Base-by-base conservation (phyloP, 2,113 vertebrate species). In the Centropus bengalensis region DNA sequence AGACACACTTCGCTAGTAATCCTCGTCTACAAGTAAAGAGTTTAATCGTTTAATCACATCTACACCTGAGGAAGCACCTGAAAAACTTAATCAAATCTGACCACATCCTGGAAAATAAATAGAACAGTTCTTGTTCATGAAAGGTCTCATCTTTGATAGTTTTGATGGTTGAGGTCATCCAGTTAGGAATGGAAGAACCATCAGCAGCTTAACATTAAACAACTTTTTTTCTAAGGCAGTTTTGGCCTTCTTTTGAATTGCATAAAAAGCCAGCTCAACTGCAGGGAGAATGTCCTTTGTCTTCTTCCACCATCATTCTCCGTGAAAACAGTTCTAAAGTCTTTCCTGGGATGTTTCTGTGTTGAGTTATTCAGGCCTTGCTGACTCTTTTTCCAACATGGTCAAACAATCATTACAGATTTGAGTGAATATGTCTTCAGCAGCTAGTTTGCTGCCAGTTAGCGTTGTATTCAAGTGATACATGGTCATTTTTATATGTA, bases 401-500 rank as follows among this genome's bases (percentile, higher is more conserved):
- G 5, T 12, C 81, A 71, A 89, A 75, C 2, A 33, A 9, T 5
- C 68, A 4, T 28, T 16, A 5, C 5, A 42, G 21, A 58, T 60
- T 40, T 66, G 45, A 60, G 27, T 58, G 76, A 84, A 19, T 70
- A 18, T 8, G 7, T 40, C 20, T 62, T 40, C 78, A 56, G 42
- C 9, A 55, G 10, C 1, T 67, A 12, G 4, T 40, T 68, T 64
- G 10, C 5, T 83, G 9, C 15, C 38, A 55, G 0, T 63, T 54
- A 82, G 15, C 22, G 8, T 2, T 1, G 2, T 51, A 52, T 40
- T 82, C 30, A 71, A 5, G 38, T 32, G 5, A 55, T 23, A 38
- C 12, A 9, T 0, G 0, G 24, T 24, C 14, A 28, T n/a, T 63
- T 47, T 9, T 67, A 16, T 13, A 10, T 10, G 8, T 54, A n/a